Conservation (phyloP, 1,140 invertebrate genomes). For the Drosophila nebulosa region DNA sequence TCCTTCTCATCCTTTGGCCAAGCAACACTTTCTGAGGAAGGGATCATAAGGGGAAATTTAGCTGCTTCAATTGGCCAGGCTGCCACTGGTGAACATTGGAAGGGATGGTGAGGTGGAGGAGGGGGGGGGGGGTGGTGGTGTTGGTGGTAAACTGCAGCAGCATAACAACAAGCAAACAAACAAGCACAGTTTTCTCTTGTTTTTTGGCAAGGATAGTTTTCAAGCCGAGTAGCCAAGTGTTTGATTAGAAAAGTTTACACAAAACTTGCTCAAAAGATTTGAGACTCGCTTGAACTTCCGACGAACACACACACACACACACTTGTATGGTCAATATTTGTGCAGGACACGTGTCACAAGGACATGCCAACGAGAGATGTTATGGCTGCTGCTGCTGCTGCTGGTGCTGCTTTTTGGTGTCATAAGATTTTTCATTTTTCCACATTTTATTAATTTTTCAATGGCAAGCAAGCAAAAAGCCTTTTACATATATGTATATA, state of each 20-base stretch:
- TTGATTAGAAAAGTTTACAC: slow-evolving; percentile 71
- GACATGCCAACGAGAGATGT: neutral
- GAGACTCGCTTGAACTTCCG: slow-evolving; percentile 1
- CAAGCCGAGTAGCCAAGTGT: slow-evolving; percentile 49
- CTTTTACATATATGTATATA: no score
- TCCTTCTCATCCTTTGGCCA: slow-evolving; percentile 37
- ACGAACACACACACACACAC: neutral
- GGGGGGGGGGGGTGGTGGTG: no score
- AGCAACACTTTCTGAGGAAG: slow-evolving; percentile 19
- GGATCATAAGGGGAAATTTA: slow-evolving; percentile 44
- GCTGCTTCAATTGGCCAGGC: slow-evolving; percentile 57
- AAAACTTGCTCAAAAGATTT: slow-evolving; percentile 58
- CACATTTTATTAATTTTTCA: slow-evolving; percentile 6
- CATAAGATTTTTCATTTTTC: slow-evolving; percentile 5
- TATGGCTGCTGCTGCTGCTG: slow-evolving; percentile 18
- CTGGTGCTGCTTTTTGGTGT: slow-evolving; percentile 12
- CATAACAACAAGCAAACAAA: slow-evolving; percentile 63
- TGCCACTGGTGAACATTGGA: neutral
- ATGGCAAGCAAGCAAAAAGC: neutral
- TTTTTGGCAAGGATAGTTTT: slow-evolving; percentile 22
- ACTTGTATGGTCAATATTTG: slow-evolving; percentile 45
- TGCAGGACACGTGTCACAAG: slow-evolving; percentile 14
- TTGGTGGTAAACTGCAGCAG: slow-evolving; percentile 11
- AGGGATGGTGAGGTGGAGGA: neutral
- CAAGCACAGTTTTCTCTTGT: slow-evolving; percentile 50